Evolutionary conservation across 1,140 invertebrate genomes (phyloP), one percentile per base, ranked within the genome.

Genomic region (Drusus annulatus): DNA sequence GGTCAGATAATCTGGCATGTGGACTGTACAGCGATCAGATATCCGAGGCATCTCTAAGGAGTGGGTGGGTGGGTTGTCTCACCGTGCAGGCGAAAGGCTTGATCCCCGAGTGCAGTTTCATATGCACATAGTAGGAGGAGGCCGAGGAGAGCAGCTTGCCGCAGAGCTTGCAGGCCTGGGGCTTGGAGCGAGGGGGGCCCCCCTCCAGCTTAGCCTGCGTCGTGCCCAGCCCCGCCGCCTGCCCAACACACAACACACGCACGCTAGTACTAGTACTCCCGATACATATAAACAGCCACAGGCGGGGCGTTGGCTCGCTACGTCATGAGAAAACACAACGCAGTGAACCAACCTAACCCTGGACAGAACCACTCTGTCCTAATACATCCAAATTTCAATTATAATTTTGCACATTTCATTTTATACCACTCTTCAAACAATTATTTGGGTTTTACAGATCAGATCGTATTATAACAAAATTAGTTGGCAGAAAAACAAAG

Each of bases 21-120:
- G n/a, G n/a, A n/a, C n/a, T n/a, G n/a, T n/a, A n/a, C n/a, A n/a
- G n/a, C 6, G 8, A 8, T 36, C 8, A 8, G 58, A 60, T 60
- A 6, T 15, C 54, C 13, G 19, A 15, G 21, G 3, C 3, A n/a
- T n/a, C n/a, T n/a, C n/a, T n/a, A 21, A 60, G 13, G 58, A 15
- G 58, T 17, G 2, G 13, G 74, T 45, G 52, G 19, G 17, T 76
- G 21, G 73, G 25, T 52, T 62, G 73, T 78, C 88, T 88, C 91
- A 93, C 91, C 87, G 95, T 91, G 92, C 96, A 93, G 89, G 93
- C 89, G 92, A 93, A 95, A 28, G 94, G 94, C 86, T 95, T 95
- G 85, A 93, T 94, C 62, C 93, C 93, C 31, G 94, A 95, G 87
- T 95, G 94, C 68, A 94, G 89, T 87, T 95, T 95, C 93, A 95